Evolutionary conservation across 2,888 invertebrate genomes (phyloP), one percentile per base, ranked within the genome.

Genomic region (Ischnura elegans): DNA sequence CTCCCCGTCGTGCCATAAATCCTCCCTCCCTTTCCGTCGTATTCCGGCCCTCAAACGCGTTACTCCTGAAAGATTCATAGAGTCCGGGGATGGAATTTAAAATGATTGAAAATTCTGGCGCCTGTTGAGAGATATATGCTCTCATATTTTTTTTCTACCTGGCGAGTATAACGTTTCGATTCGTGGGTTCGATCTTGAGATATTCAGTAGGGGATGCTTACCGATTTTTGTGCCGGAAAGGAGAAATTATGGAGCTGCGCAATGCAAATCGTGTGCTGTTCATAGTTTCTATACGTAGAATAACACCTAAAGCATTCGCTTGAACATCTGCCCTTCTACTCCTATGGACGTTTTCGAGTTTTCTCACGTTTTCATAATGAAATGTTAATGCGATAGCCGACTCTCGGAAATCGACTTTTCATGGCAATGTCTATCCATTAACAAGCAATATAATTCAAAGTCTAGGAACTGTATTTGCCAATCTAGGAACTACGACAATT

Each of bases 61-160:
- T 21, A 76, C 29, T 76, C 76, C 76, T 76, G 76, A 76, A 76
- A 76, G 76, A 76, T 76, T 76, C 76, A 76, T 76, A 76, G 36
- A 76, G 29, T 76, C 76, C 76, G 76, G 36, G 76, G n/a, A 36
- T 36, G 76, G 76, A 76, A 76, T 76, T 76, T 76, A 76, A 76
- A 76, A 76, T 76, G 76, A 76, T 76, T 76, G 76, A 76, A 76
- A 76, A 36, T 76, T 76, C 13, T 13, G 36, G 76, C 29, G 29
- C 76, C 36, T n/a, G n/a, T n/a, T n/a, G 13, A 16, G 76, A 36
- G 8, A 16, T 6, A n/a, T 36, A 36, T 61, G 2, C 61, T 61
- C 0, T 51, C 3, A 0, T 21, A 61, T 76, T 76, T 76, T 76
- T 76, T 76, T 61, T 36, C 16, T 16, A 76, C 13, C 2, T 2